Conservation (phyloP, 2,797 vertebrate genomes). For the Macropodus opercularis region DNA sequence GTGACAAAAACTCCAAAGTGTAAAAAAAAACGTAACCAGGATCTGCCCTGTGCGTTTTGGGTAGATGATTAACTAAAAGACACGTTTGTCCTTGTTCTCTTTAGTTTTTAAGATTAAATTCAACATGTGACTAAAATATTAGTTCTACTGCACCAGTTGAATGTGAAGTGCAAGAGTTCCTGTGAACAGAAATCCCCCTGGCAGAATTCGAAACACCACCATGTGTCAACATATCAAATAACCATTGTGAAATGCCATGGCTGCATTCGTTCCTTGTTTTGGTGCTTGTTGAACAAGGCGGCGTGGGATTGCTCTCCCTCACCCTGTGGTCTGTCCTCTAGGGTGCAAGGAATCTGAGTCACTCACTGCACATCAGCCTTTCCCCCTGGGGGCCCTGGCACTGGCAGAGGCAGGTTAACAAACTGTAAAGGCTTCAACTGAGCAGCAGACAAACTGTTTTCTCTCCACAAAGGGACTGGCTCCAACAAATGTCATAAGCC, state of each 20-base stretch:
- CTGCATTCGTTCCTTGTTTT: constrained; percentile 69
- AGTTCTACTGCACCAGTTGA: constrained; percentile 36
- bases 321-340: constrained; percentile 76
- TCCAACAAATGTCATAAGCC: constrained; percentile 95
- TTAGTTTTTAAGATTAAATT: constrained; percentile 21
- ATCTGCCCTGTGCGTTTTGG: constrained; percentile 67
- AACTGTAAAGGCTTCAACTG: constrained; percentile 91
- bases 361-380: constrained; percentile 74
- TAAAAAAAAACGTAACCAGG: constrained; percentile 65
- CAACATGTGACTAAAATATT: constrained; percentile 41
- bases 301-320: constrained; percentile 76
- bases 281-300: constrained; percentile 80
- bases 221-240: constrained; percentile 77
- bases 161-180: constrained; percentile 53
- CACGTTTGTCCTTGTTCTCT: constrained; percentile 26
- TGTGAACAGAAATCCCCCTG: constrained; percentile 58
- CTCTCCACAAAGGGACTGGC: constrained; percentile 90
- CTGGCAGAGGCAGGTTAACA: constrained; percentile 84
- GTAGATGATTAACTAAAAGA: constrained; percentile 74
- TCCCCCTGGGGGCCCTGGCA: constrained; percentile 71
- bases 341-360: constrained; percentile 74
- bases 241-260: constrained; percentile 69
- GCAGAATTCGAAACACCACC: constrained; percentile 64
- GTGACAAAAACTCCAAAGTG: constrained; percentile 69
- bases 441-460: constrained; percentile 90